Percentiles rank a stretch among this genome's conserved stretches.
These are phyloP conservation scores for Rhaphigaster nebulosa DNA, from an alignment of 2,888 invertebrate species.

Conservation along the genomic window DNA sequence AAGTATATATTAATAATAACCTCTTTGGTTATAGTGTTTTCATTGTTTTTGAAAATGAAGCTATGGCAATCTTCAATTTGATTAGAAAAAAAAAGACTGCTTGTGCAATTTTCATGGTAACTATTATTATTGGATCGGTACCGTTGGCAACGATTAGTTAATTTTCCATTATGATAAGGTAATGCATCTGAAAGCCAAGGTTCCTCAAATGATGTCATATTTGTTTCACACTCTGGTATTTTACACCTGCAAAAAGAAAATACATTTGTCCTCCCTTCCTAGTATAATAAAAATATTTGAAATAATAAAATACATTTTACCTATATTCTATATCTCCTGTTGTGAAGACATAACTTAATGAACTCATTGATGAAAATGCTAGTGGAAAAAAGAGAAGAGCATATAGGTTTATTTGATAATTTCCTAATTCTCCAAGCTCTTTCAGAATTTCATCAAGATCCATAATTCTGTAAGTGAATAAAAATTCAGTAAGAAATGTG, in stretches of 20 bases:
- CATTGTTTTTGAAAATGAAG: constrained; percentile 70
- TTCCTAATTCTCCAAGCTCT: constrained; percentile 62
- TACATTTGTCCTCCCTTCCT: too few relatives aligned
- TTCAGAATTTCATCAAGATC: constrained; percentile 61
- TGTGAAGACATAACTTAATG: constrained; percentile 79
- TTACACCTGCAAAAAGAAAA: constrained; percentile 62
- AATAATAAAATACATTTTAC: constrained; percentile 69
- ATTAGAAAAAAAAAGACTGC: constrained; percentile 59
- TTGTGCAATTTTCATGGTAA: constrained; percentile 58
- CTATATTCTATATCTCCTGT: constrained; percentile 79
- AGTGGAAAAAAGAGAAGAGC: constrained; percentile 71
- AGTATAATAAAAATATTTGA: neutral
- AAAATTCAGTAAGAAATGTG: neutral
- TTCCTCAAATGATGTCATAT: constrained; percentile 60
- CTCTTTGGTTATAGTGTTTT: constrained; percentile 77
- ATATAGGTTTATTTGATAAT: constrained; percentile 60
- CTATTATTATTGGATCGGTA: constrained; percentile 17
- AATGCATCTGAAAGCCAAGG: constrained; percentile 64
- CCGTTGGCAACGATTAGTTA: constrained; percentile 60
- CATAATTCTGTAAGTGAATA: constrained; percentile 53
- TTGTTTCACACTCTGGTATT: constrained; percentile 65
- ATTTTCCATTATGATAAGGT: constrained; percentile 62
- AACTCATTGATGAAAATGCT: constrained; percentile 76
- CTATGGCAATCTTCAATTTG: constrained; percentile 66
- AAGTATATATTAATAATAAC: constrained; percentile 70